These are phyloP conservation scores for Rhagoletis zephyria DNA, from an alignment of 1,140 invertebrate species.

Conservation along the genomic window DNA sequence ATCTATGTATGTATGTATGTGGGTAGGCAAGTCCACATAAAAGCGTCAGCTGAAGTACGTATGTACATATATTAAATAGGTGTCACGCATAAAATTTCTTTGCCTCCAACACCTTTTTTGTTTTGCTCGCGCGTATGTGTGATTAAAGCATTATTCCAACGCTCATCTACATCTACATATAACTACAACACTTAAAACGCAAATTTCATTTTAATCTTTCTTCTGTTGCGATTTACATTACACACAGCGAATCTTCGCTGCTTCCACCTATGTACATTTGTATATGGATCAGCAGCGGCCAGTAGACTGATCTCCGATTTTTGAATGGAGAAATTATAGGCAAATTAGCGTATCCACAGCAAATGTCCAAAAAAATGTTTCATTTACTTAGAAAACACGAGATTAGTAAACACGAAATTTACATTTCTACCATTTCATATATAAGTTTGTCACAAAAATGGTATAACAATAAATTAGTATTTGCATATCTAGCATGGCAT, in stretches of 20 bases:
- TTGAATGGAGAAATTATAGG: background rate
- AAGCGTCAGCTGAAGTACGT: background rate
- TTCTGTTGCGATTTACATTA: no score
- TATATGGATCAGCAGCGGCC: background rate
- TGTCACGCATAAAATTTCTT: conserved; percentile 11
- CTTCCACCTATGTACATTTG: background rate
- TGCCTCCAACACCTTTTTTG: background rate
- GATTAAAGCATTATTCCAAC: background rate
- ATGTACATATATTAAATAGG: background rate
- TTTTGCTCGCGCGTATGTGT: background rate
- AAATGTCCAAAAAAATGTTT: background rate
- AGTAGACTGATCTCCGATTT: background rate
- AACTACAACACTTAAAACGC: no score
- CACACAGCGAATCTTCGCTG: background rate
- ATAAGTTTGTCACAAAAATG: background rate
- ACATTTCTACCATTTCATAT: background rate
- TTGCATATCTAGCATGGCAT: background rate
- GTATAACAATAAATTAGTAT: background rate
- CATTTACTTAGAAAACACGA: background rate
- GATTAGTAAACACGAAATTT: background rate
- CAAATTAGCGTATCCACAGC: background rate
- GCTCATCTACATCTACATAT: no score
- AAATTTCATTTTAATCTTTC: background rate
- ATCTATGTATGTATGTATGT: no score
- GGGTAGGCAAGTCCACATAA: background rate